Evolutionary conservation across 2,888 invertebrate species (phyloP).

Genomic region (Ephialtes manifestator): DNA sequence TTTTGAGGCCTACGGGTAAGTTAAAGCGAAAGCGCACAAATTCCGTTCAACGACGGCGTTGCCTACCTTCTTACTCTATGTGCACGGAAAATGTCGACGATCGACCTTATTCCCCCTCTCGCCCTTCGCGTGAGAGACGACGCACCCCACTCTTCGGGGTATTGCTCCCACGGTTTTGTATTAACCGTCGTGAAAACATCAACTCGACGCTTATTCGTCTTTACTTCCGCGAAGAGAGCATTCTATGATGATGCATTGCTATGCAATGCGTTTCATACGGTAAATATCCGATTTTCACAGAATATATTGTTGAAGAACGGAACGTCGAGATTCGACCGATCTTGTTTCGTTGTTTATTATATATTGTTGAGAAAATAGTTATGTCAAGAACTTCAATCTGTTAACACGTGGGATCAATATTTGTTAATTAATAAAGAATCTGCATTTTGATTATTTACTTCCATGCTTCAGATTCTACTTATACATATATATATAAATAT

Average conservation of each 20-base stretch:
- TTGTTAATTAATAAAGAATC: too few relatives aligned
- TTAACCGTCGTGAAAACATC: slow-evolving; percentile 57
- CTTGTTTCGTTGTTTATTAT: too few relatives aligned
- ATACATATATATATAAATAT: too few relatives aligned
- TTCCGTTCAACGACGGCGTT: slow-evolving; percentile 35
- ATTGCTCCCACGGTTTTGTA: slow-evolving; percentile 34
- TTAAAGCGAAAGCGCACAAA: slow-evolving; percentile 41
- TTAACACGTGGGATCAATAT: too few relatives aligned
- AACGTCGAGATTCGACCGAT: too few relatives aligned
- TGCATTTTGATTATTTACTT: too few relatives aligned
- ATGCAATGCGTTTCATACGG: background rate
- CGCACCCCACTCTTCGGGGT: background rate
- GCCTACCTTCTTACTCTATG: slow-evolving; percentile 32
- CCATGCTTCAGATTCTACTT: too few relatives aligned
- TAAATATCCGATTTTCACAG: too few relatives aligned
- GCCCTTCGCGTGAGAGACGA: background rate
- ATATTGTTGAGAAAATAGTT: too few relatives aligned
- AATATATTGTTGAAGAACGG: too few relatives aligned
- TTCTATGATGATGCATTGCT: background rate
- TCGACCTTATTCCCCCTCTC: slow-evolving; percentile 24
- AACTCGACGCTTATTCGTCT: background rate
- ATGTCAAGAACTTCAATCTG: too few relatives aligned
- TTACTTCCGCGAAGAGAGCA: background rate
- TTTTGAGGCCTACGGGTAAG: slow-evolving; percentile 31
- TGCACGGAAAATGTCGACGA: slow-evolving; percentile 31